A percentile compares a stretch with the other conserved stretches of the same genome.
Evolutionary conservation across 2,888 invertebrate genomes (phyloP).

Genomic region (Dugesia japonica): DNA sequence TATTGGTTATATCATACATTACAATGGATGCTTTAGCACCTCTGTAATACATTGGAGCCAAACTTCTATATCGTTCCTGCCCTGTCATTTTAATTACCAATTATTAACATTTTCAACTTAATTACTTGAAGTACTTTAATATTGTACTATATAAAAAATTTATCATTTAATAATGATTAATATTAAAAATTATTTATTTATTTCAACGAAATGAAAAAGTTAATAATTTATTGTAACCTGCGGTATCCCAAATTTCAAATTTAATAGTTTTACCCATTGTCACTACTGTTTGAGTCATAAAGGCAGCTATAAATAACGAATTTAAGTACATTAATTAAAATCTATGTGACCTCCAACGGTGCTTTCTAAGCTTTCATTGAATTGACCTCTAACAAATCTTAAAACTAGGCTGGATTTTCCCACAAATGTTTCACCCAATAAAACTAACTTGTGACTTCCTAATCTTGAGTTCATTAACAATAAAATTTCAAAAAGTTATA

Average conservation of each 20-base stretch:
- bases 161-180: no score
- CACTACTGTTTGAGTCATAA: conserved; percentile 31
- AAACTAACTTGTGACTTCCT: conserved; percentile 20
- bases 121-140: no score
- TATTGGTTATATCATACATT: not conserved
- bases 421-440: conserved; percentile 21
- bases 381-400: conserved; percentile 25
- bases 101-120: no score
- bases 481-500: no score
- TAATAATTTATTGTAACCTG: no score
- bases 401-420: conserved; percentile 28
- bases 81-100: no score
- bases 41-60: conserved; percentile 24
- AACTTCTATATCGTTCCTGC: conserved; percentile 20
- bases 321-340: no score
- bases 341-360: conserved; percentile 21
- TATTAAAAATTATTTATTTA: no score
- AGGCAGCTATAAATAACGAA: conserved; percentile 29
- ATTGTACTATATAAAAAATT: no score
- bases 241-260: conserved; percentile 33
- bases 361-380: conserved; percentile 12
- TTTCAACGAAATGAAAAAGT: no score
- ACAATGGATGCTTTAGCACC: not conserved
- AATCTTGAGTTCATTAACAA: not conserved
- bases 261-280: conserved; percentile 27